These are phyloP conservation scores for Boulengeromyrus knoepffleri DNA, from an alignment of 2,113 vertebrate species.

Conservation along the genomic window DNA sequence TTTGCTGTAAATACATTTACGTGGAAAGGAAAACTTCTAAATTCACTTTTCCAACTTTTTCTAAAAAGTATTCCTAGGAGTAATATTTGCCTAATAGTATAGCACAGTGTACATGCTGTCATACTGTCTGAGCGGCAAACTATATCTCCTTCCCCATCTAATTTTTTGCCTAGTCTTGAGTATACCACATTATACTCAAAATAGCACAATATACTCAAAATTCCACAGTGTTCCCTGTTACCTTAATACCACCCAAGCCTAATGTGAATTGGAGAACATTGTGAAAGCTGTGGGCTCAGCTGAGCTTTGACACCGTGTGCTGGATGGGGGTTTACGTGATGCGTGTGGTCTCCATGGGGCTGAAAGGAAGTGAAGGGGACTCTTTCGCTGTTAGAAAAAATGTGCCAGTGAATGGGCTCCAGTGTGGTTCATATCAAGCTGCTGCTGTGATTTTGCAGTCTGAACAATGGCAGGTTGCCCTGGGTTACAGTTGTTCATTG, in stretches of 20 bases:
- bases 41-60: too few species aligned
- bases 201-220: not conserved
- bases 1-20: too few species aligned
- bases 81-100: not conserved
- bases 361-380: not conserved
- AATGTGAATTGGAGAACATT: slow-evolving; percentile 6
- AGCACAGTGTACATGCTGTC: not conserved
- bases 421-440: not conserved
- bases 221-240: not conserved
- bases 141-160: not conserved
- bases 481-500: slow-evolving; percentile 7
- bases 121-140: not conserved
- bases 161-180: not conserved
- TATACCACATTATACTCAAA: not conserved
- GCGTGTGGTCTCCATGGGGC: not conserved
- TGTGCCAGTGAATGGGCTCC: not conserved
- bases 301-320: not conserved
- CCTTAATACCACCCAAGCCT: not conserved
- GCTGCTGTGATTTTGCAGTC: not conserved
- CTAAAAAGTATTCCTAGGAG: too few species aligned
- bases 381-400: not conserved
- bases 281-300: slow-evolving; percentile 21
- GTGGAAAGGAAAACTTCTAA: too few species aligned
- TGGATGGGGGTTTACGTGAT: not conserved
- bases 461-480: not conserved